Percentiles rank a stretch among this genome's conserved stretches.
phyloP scores from a whole-genome alignment of 2,113 vertebrate genomes.

The Syngnathus typhle region DNA sequence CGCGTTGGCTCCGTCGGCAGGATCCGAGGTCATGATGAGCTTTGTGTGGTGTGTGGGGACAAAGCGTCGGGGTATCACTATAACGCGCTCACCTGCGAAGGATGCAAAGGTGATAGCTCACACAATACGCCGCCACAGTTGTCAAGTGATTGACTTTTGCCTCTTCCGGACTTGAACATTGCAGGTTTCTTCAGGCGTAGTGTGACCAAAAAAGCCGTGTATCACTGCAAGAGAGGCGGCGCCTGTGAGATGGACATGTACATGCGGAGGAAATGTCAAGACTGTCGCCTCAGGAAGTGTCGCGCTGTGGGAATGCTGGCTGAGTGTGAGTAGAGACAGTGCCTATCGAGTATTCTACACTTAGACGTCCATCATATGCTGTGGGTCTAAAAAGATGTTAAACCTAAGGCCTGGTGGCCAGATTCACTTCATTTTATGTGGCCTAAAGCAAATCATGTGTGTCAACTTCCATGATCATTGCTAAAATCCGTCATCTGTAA shows the following conservation, averaged over 20 bases:
- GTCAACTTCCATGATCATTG: no score
- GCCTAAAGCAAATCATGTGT: no score
- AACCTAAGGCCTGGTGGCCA: no score
- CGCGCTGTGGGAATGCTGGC: slow-evolving; percentile 90
- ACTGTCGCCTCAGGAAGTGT: slow-evolving; percentile 89
- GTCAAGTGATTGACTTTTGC: background rate
- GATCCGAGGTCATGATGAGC: slow-evolving; percentile 81
- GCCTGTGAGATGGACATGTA: slow-evolving; percentile 97
- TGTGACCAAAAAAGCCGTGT: slow-evolving; percentile 89
- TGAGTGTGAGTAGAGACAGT: slow-evolving; percentile 74
- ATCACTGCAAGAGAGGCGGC: slow-evolving; percentile 88
- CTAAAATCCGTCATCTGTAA: no score
- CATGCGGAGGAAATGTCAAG: slow-evolving; percentile 93
- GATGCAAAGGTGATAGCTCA: slow-evolving; percentile 82
- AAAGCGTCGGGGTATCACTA: slow-evolving; percentile 94
- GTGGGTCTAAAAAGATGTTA: no score
- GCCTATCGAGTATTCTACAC: background rate
- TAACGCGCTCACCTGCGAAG: slow-evolving; percentile 91
- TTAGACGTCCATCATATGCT: no score
- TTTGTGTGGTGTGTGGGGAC: slow-evolving; percentile 90
- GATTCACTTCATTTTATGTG: no score
- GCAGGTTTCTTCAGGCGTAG: slow-evolving; percentile 87
- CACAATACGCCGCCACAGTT: background rate
- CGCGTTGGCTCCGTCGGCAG: slow-evolving; percentile 68
- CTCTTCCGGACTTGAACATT: background rate